Evolutionary conservation across 2,113 vertebrate species (phyloP).

Genomic region (Chauna torquata): DNA sequence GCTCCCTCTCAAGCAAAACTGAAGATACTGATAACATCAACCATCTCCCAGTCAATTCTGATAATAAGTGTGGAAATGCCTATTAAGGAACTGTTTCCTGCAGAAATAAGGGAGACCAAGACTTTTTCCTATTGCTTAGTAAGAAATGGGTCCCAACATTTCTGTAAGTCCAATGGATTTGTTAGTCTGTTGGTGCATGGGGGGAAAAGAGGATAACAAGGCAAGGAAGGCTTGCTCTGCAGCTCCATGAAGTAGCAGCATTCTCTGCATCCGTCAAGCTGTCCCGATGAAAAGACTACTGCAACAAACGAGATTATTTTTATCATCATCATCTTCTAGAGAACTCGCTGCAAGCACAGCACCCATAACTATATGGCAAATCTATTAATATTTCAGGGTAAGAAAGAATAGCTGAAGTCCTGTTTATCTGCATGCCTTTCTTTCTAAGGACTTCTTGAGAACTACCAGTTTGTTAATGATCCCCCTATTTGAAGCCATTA

Average conservation of each 20-base stretch:
- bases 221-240: neutral
- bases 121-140: neutral
- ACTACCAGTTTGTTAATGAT: neutral
- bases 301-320: neutral
- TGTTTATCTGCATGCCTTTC: neutral
- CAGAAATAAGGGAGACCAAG: neutral
- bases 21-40: neutral
- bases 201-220: neutral
- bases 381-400: neutral
- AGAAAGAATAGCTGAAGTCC: neutral
- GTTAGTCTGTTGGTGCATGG: neutral
- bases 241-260: neutral
- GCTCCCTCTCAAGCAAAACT: neutral
- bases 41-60: neutral
- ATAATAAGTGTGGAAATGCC: neutral
- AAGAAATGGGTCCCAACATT: neutral
- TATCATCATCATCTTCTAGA: neutral
- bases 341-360: neutral
- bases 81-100: neutral
- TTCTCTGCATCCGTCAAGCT: neutral
- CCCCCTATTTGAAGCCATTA: neutral
- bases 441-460: neutral
- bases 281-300: neutral
- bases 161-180: fast-evolving
- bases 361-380: neutral